Evolutionary conservation across 2,888 invertebrate genomes (phyloP).

Genomic region (Metallyticus violacea): DNA sequence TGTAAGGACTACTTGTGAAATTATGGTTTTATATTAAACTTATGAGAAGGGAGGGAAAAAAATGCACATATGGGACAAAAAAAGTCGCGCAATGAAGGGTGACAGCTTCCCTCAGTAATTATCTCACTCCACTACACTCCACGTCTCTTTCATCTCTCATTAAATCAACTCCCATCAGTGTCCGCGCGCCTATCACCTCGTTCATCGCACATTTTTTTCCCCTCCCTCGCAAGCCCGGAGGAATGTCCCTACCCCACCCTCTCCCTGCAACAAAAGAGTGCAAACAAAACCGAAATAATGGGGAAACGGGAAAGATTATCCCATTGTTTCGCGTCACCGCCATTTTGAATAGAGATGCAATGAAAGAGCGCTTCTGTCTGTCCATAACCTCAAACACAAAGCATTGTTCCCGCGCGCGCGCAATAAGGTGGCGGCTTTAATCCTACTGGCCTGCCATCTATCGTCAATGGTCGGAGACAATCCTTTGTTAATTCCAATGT

Average conservation of each 20-base stretch:
- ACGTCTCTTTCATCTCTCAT: background rate
- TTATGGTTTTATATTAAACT: background rate
- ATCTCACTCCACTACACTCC: background rate
- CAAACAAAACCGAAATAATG: background rate
- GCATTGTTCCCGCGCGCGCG: background rate
- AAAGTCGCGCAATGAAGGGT: background rate
- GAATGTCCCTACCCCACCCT: background rate
- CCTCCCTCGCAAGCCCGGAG: background rate
- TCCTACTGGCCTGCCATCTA: background rate
- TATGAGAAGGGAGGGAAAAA: background rate
- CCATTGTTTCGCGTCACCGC: constrained; percentile 6
- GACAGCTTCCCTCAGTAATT: background rate
- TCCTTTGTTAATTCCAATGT: background rate
- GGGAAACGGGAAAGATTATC: background rate
- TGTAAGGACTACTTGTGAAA: background rate
- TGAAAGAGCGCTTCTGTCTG: background rate
- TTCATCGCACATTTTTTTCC: background rate
- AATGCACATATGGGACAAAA: background rate
- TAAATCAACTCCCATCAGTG: background rate
- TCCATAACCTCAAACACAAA: constrained; percentile 12
- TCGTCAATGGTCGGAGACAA: too few species aligned
- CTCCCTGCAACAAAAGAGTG: background rate
- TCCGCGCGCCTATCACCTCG: background rate
- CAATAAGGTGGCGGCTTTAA: background rate
- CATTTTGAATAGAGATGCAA: constrained; percentile 1